Conservation (phyloP, 1,140 invertebrate genomes). For the Cotesia vestalis region DNA sequence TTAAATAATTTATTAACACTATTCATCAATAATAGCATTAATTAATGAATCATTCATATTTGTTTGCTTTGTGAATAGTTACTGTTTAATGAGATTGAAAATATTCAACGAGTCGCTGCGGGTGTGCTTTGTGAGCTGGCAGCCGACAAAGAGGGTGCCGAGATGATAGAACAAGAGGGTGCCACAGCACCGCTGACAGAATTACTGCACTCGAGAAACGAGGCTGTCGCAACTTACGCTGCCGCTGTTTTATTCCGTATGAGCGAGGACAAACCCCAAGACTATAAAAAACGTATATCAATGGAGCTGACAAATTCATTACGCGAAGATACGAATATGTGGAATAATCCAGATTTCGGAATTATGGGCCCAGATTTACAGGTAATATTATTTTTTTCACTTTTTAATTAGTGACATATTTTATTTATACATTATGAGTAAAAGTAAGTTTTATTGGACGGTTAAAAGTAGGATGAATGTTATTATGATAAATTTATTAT, state of each 20-base stretch:
- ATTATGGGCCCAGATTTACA: constrained; percentile 84
- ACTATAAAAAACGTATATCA: constrained; percentile 96
- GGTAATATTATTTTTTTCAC: constrained; percentile 67
- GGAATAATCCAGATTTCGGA: constrained; percentile 82
- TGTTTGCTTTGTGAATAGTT: constrained; percentile 64
- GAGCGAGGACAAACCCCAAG: constrained; percentile 97
- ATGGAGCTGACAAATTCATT: constrained; percentile 95
- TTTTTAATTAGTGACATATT: not conserved
- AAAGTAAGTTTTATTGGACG: not conserved
- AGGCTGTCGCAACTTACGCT: constrained; percentile 94
- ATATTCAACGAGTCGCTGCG: constrained; percentile 95
- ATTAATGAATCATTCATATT: constrained; percentile 2
- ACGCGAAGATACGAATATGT: constrained; percentile 85
- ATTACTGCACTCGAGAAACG: constrained; percentile 92
- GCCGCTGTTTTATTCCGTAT: constrained; percentile 97
- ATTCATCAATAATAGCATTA: not conserved
- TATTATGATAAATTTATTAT: not conserved
- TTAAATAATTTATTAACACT: not conserved
- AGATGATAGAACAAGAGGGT: constrained; percentile 96
- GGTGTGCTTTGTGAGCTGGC: constrained; percentile 96
- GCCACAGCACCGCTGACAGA: constrained; percentile 96
- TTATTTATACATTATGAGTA: not conserved
- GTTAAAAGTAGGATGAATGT: not conserved
- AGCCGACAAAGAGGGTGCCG: constrained; percentile 95
- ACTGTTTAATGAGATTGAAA: constrained; percentile 96